Evolutionary conservation across 2,888 invertebrate species (phyloP).

Genomic region (Caenorhabditis virilis): DNA sequence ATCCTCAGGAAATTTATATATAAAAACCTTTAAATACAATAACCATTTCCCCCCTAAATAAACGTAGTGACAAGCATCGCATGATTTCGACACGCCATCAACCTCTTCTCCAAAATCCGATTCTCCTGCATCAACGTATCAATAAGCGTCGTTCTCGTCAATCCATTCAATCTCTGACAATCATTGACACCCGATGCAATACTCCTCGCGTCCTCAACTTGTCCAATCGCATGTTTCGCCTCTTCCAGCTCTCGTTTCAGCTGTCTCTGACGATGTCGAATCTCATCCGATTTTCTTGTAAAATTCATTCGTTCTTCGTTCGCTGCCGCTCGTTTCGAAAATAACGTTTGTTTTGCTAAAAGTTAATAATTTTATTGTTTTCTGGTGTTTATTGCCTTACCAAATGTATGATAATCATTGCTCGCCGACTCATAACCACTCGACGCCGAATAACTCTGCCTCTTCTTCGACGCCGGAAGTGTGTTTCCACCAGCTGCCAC

Average conservation of each 20-base stretch:
- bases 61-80: slow-evolving; percentile 74
- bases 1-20: too few relatives aligned
- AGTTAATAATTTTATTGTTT: neutral
- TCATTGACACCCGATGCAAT: slow-evolving; percentile 7
- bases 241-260: slow-evolving; percentile 72
- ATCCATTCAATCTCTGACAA: slow-evolving; percentile 25
- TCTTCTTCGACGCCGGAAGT: slow-evolving; percentile 11
- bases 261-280: slow-evolving; percentile 42
- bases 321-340: slow-evolving; percentile 19
- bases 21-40: too few relatives aligned
- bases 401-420: slow-evolving; percentile 51
- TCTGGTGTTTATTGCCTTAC: slow-evolving; percentile 14
- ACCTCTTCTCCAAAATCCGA: slow-evolving; percentile 73
- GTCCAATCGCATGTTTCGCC: slow-evolving; percentile 72
- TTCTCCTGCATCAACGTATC: slow-evolving; percentile 70
- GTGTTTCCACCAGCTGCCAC: neutral
- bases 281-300: slow-evolving; percentile 38
- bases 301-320: slow-evolving; percentile 33
- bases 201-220: slow-evolving; percentile 46
- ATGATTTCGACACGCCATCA: slow-evolving; percentile 74
- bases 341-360: slow-evolving; percentile 14
- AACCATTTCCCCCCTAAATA: too few relatives aligned
- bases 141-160: slow-evolving; percentile 42
- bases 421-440: slow-evolving; percentile 51
- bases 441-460: slow-evolving; percentile 53